Base-by-base conservation (phyloP, 1,140 invertebrate genomes). In the Drosophila fuyamai region DNA sequence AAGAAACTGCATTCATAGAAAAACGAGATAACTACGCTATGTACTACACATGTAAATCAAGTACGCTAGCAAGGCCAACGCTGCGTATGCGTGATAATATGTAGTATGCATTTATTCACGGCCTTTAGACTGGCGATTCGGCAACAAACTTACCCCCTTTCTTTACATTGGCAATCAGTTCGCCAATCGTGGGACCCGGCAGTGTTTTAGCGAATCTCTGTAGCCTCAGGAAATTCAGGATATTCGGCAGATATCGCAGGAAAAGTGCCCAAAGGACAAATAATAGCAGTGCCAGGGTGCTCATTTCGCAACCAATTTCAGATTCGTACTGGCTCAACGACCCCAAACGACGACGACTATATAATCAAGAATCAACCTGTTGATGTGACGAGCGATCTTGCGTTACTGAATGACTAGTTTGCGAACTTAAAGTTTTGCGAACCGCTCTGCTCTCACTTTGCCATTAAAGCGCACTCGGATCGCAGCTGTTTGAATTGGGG, bases 231-330 rank as follows among this genome's bases (percentile, higher is more conserved):
- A 86, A 84, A 8, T 63, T 57, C 0, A 86, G 53, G 32, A 86
- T 84, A 8, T 72, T 62, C n/a, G 83, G 81, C n/a, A 77, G n/a
- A n/a, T 53, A 81, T 10, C 85, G 76, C 59, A 92, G 57, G n/a
- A 92, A 92, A 1, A 88, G 38, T 8, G 90, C 90, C 82, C 90
- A 91, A 32, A 88, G 36, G 14, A 70, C 85, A 50, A 92, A 91
- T 4, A 78, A 81, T 14, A 92, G n/a, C 70, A 92, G 48, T 7
- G 85, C 80, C 66, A 72, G 51, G 4, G 66, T 81, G 53, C 72
- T 92, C 90, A 92, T 92, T 1, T 38, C 56, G 0, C n/a, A 10
- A 32, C 4, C 10, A 10, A 36, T 13, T 10, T 18, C n/a, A 10
- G 29, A 5, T 0, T 46, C 14, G 4, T 29, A 18, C 23, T 44